A percentile compares a stretch with the other conserved stretches of the same genome.
phyloP scores from a whole-genome alignment of 2,888 invertebrate species.

The Eupithecia dodoneata region DNA sequence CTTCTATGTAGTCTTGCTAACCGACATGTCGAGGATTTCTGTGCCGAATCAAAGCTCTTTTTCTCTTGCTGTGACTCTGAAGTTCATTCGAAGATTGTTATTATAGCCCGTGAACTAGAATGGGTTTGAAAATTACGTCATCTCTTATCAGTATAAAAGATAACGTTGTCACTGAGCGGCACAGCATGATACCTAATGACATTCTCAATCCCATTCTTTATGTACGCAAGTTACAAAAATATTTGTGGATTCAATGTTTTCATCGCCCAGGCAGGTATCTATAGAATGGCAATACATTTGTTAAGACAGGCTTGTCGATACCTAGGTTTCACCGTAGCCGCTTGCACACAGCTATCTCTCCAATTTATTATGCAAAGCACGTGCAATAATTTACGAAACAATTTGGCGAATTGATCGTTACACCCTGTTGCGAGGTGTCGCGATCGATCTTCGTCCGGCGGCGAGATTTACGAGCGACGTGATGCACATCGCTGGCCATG shows the following conservation, averaged over 20 bases:
- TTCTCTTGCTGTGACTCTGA: background rate
- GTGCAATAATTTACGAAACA: constrained; percentile 45
- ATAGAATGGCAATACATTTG: background rate
- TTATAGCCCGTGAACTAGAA: no score
- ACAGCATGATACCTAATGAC: no score
- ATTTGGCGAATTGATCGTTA: constrained; percentile 44
- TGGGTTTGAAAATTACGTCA: no score
- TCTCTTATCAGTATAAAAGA: no score
- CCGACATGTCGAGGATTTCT: background rate
- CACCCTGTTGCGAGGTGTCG: constrained; percentile 54
- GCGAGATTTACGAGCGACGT: constrained; percentile 69
- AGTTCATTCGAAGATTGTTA: background rate
- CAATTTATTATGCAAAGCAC: constrained; percentile 39
- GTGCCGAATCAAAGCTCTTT: background rate
- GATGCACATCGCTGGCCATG: constrained; percentile 60
- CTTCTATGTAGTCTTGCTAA: background rate
- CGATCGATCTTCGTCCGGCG: constrained; percentile 68
- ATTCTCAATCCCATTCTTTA: background rate
- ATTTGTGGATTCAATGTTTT: background rate
- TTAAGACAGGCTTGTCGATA: background rate
- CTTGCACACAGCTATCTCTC: constrained; percentile 5
- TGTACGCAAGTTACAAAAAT: background rate
- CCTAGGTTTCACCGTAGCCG: background rate
- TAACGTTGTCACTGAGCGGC: no score
- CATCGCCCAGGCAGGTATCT: background rate